Evolutionary conservation across 1,140 invertebrate species (phyloP).

Genomic region (Trichonephila clavata): DNA sequence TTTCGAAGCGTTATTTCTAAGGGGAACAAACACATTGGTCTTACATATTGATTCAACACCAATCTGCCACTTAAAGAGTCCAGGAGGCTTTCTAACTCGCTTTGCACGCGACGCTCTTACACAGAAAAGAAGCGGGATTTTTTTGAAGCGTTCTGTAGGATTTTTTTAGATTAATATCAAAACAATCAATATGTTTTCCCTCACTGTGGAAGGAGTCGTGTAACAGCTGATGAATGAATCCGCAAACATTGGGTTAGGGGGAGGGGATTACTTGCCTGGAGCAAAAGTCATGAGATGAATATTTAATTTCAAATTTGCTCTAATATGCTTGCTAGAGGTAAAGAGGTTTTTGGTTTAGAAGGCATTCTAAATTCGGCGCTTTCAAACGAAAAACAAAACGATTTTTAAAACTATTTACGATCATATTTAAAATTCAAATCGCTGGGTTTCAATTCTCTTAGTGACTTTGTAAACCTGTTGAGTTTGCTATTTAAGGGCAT

Average conservation of each 20-base stretch:
- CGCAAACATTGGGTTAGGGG: not conserved
- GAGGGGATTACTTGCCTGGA: not conserved
- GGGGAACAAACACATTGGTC: not conserved
- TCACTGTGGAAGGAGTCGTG: not conserved
- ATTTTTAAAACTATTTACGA: not conserved
- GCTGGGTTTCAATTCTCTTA: not conserved
- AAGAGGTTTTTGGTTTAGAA: conserved; percentile 2
- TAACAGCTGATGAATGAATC: conserved; percentile 33
- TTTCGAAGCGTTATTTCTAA: not conserved
- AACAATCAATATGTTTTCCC: conserved; percentile 44
- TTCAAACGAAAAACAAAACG: not conserved
- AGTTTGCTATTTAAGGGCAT: not conserved
- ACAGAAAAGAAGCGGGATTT: not conserved
- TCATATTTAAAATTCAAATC: conserved; percentile 25
- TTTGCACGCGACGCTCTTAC: not conserved
- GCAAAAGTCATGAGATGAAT: conserved; percentile 49
- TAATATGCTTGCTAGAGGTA: not conserved
- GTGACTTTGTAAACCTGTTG: not conserved
- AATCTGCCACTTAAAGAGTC: not conserved
- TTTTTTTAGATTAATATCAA: conserved; percentile 11
- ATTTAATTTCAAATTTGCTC: conserved; percentile 36
- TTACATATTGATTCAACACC: not conserved
- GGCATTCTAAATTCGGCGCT: not conserved
- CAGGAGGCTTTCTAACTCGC: not conserved
- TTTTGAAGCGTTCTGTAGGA: not conserved